These are phyloP conservation scores for Tympanoctomys barrerae DNA, from an alignment of 2,797 vertebrate genomes.

Conservation along the genomic window DNA sequence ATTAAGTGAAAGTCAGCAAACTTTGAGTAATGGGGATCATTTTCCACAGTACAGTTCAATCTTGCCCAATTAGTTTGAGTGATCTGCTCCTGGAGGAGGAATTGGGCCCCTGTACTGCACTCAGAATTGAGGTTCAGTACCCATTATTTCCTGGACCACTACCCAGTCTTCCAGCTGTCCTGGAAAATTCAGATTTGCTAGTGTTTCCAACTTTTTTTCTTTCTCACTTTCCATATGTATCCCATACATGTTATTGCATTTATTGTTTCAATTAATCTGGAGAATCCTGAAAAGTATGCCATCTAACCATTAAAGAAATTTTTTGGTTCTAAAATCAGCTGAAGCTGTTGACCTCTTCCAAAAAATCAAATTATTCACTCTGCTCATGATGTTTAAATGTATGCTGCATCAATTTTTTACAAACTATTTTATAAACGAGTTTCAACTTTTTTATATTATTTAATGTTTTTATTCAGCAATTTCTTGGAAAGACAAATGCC, in stretches of 20 bases:
- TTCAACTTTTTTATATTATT: not conserved
- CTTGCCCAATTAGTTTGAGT: not conserved
- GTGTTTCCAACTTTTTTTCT: not conserved
- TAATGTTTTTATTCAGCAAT: not conserved
- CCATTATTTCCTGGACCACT: not conserved
- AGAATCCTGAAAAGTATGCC: not conserved
- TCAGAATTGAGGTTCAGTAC: not conserved
- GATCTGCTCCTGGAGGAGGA: not conserved
- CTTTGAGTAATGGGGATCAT: not conserved
- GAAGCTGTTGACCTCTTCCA: not conserved
- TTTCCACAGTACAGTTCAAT: accelerated
- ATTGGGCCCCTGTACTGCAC: not conserved
- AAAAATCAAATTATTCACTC: not conserved
- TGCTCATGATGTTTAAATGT: not conserved
- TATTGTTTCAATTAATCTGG: not conserved
- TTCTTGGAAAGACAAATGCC: not conserved
- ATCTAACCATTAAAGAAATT: not conserved
- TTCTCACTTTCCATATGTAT: not conserved
- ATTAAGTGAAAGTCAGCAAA: not conserved
- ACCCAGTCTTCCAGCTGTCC: too few relatives aligned
- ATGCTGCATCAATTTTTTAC: not conserved
- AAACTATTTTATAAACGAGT: not conserved
- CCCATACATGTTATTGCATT: not conserved
- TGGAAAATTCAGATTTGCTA: not conserved
- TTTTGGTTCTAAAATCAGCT: not conserved